Conservation (phyloP, 2,113 vertebrate species). For the Agelaius phoeniceus region DNA sequence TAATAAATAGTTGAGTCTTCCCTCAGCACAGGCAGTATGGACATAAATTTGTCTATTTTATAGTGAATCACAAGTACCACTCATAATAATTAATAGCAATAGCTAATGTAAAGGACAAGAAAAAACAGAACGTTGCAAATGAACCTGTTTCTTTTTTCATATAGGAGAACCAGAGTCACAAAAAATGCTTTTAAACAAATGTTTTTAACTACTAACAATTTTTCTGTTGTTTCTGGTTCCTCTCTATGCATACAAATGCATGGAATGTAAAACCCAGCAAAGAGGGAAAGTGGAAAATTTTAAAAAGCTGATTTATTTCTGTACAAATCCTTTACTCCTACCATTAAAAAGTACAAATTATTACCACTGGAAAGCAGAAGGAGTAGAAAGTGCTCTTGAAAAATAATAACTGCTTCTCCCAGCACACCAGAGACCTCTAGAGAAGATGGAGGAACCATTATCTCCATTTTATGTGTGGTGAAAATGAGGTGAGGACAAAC, state of each 20-base stretch:
- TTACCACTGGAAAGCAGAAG: neutral
- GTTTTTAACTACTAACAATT: neutral
- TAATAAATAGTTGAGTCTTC: neutral
- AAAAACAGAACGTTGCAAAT: neutral
- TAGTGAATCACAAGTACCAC: neutral
- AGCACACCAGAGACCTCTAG: slow-evolving; percentile 49
- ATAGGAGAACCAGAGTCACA: neutral
- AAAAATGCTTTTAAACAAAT: slow-evolving; percentile 10
- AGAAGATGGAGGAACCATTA: slow-evolving; percentile 48
- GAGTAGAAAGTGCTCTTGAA: slow-evolving; percentile 42
- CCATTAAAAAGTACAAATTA: slow-evolving; percentile 52
- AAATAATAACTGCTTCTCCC: slow-evolving; percentile 43
- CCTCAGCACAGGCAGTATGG: neutral
- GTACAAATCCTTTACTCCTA: slow-evolving; percentile 14
- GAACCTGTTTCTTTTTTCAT: neutral
- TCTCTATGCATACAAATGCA: neutral
- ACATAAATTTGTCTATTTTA: neutral
- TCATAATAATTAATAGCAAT: neutral
- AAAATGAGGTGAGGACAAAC: slow-evolving; percentile 30
- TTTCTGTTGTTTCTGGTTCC: neutral
- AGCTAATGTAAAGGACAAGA: neutral
- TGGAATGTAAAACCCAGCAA: neutral
- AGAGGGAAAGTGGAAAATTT: neutral
- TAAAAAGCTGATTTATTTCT: slow-evolving; percentile 38
- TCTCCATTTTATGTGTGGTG: neutral